Evolutionary conservation across 2,888 invertebrate species (phyloP).

Genomic region (Osedax frankpressi): DNA sequence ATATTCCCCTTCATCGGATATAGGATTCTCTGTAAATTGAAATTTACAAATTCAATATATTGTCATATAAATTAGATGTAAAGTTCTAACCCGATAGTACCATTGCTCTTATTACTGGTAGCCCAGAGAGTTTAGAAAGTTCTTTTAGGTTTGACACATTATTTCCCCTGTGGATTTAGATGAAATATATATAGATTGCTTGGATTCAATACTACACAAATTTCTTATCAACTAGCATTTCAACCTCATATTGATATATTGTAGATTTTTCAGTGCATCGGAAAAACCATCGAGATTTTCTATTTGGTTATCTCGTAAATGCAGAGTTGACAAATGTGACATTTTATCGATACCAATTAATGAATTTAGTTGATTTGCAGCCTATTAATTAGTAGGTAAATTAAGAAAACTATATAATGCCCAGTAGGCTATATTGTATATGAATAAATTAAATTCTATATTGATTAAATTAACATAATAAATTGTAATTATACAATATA

Average conservation of each 20-base stretch:
- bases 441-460: no score
- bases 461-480: no score
- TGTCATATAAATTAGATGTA: no score
- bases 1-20: slow-evolving; percentile 44
- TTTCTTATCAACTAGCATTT: neutral
- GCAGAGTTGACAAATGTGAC: slow-evolving; percentile 37
- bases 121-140: slow-evolving; percentile 35
- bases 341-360: slow-evolving; percentile 41
- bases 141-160: slow-evolving; percentile 36
- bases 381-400: no score
- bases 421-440: no score
- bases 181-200: neutral
- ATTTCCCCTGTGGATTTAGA: slow-evolving; percentile 34
- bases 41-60: no score
- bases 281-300: slow-evolving; percentile 42
- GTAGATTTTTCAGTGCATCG: slow-evolving; percentile 36
- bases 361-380: slow-evolving; percentile 38
- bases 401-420: no score
- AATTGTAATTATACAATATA: no score
- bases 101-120: slow-evolving; percentile 41
- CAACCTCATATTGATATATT: slow-evolving; percentile 46
- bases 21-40: slow-evolving; percentile 38
- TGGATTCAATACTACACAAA: neutral
- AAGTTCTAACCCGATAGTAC: slow-evolving; percentile 38
- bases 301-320: slow-evolving; percentile 44